Evolutionary conservation across 2,113 vertebrate species (phyloP).

Genomic region (Trinectes maculatus): DNA sequence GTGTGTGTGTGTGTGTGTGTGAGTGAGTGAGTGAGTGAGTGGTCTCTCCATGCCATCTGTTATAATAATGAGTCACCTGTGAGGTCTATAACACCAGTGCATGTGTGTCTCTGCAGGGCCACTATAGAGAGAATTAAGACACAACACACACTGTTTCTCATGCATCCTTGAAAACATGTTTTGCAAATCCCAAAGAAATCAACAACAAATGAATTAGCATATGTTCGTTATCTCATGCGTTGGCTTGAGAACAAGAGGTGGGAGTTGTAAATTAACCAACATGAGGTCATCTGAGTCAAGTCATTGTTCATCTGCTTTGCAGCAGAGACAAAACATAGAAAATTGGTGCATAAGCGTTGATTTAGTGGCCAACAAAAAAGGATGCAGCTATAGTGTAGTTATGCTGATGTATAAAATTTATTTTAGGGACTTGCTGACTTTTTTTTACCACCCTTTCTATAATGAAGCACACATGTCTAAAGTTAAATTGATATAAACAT

Average conservation of each 20-base stretch:
- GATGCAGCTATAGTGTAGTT: too few relatives aligned
- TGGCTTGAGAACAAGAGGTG: not conserved
- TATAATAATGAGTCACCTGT: slow-evolving; percentile 66
- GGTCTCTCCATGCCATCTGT: slow-evolving; percentile 57
- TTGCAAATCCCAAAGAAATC: slow-evolving; percentile 20
- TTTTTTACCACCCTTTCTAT: too few relatives aligned
- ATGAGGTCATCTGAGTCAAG: not conserved
- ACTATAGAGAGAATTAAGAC: slow-evolving; percentile 44
- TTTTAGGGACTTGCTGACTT: too few relatives aligned
- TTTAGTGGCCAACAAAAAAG: too few relatives aligned
- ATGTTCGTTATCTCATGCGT: not conserved
- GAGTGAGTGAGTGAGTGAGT: too few relatives aligned
- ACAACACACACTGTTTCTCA: not conserved
- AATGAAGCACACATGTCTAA: not conserved
- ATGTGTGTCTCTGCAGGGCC: slow-evolving; percentile 27
- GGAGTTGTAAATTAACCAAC: not conserved
- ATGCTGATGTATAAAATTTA: too few relatives aligned
- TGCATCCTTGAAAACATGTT: not conserved
- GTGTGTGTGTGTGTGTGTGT: too few relatives aligned
- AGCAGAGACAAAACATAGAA: not conserved
- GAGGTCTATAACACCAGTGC: slow-evolving; percentile 13
- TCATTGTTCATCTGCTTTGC: not conserved
- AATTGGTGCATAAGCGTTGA: too few relatives aligned
- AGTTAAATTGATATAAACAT: slow-evolving; percentile 1
- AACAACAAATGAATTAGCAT: not conserved